Conservation (phyloP, 2,113 vertebrate species). For the Phalacrocorax carbo region DNA sequence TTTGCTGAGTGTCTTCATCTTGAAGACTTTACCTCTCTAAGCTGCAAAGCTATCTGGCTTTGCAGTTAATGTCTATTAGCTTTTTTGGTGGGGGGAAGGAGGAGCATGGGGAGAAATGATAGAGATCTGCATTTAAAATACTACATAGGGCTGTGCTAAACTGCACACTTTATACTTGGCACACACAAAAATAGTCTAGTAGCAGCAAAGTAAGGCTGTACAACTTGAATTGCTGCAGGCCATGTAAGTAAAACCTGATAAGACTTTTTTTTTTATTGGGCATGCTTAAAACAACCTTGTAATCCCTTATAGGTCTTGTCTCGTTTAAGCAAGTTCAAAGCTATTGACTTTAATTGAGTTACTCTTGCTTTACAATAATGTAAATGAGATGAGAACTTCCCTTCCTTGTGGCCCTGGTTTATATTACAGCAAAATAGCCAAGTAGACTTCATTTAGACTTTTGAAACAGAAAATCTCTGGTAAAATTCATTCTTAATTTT, state of each 20-base stretch:
- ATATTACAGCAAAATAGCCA: constrained; percentile 35
- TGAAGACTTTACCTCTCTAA: background rate
- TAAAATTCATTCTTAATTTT: constrained; percentile 38
- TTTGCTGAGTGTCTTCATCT: background rate
- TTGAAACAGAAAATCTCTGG: constrained; percentile 29
- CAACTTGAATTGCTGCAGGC: constrained; percentile 1
- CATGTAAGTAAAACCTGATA: constrained; percentile 34
- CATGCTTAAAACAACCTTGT: constrained; percentile 51
- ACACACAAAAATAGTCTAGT: background rate
- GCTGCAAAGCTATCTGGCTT: background rate
- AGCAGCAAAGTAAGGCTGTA: background rate
- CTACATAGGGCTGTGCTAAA: background rate
- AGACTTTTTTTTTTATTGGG: background rate
- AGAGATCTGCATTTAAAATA: background rate
- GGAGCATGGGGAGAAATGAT: background rate
- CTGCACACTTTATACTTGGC: background rate
- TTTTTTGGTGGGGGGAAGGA: fast-evolving
- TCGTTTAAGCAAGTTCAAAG: constrained; percentile 64
- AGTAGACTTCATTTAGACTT: constrained; percentile 35
- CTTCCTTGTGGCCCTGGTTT: constrained; percentile 27
- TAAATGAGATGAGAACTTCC: constrained; percentile 56
- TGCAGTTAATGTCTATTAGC: background rate
- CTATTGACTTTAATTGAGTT: constrained; percentile 56
- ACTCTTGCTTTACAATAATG: constrained; percentile 54
- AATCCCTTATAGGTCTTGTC: constrained; percentile 54